Conservation (phyloP, 2,888 invertebrate species). For the Aromia moschata region DNA sequence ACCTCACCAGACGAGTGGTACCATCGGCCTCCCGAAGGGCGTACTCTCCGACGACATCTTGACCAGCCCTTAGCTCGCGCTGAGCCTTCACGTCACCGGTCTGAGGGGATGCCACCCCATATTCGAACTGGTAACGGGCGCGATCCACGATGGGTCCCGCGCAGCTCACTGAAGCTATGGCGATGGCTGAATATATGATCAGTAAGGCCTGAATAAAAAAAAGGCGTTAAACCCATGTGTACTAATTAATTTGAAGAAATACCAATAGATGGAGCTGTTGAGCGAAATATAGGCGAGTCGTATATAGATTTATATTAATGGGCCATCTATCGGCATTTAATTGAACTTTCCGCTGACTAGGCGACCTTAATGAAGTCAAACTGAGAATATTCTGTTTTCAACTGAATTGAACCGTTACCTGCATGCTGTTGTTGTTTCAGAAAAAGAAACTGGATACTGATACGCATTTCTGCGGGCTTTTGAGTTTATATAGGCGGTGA, state of each 20-base stretch:
- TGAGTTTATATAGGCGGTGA: not conserved
- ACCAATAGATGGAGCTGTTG: too few relatives aligned
- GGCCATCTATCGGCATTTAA: too few relatives aligned
- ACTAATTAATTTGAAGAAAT: too few relatives aligned
- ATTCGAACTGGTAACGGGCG: not conserved
- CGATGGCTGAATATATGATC: not conserved
- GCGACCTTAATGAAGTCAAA: too few relatives aligned
- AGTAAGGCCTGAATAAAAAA: not conserved
- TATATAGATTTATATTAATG: too few relatives aligned
- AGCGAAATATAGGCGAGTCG: too few relatives aligned
- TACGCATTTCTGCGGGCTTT: not conserved
- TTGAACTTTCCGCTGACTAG: too few relatives aligned
- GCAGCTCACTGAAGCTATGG: not conserved
- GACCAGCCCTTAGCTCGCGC: not conserved
- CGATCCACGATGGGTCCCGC: not conserved
- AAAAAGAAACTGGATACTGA: not conserved
- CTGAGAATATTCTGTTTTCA: not conserved
- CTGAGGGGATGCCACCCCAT: not conserved
- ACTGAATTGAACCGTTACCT: too few relatives aligned
- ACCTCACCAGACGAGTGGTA: not conserved
- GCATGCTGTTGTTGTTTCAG: not conserved
- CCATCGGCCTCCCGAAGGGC: not conserved
- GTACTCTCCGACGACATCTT: not conserved
- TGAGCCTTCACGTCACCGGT: not conserved
- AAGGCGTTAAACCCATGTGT: not conserved